Evolutionary conservation across 2,888 invertebrate genomes (phyloP).

Genomic region (Seladonia tumulorum): DNA sequence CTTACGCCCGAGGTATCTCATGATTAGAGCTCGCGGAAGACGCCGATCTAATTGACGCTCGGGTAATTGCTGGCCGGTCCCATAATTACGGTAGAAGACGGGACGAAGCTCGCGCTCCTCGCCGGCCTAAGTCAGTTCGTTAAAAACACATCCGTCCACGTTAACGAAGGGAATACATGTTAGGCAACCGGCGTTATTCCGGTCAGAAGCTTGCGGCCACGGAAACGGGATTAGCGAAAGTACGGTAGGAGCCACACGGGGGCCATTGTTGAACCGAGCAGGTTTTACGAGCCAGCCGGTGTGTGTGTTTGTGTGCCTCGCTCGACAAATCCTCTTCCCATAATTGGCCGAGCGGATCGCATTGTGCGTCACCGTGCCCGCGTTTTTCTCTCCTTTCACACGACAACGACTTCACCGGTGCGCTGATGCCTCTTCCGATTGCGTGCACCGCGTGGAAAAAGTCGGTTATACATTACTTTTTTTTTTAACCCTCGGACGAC

Average conservation of each 20-base stretch:
- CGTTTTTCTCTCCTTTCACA: constrained; percentile 58
- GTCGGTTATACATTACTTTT: constrained; percentile 9
- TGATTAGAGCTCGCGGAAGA: constrained; percentile 53
- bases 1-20: not conserved
- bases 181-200: constrained; percentile 42
- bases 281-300: constrained; percentile 59
- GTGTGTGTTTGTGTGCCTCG: constrained; percentile 18
- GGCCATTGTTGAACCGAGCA: constrained; percentile 54
- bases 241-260: constrained; percentile 36
- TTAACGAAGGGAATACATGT: constrained; percentile 45
- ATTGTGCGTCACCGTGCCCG: constrained; percentile 57
- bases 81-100: constrained; percentile 43
- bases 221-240: constrained; percentile 68
- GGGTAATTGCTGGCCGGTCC: constrained; percentile 41
- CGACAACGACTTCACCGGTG: constrained; percentile 31
- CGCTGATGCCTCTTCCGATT: constrained; percentile 39
- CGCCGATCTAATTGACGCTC: constrained; percentile 35
- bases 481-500: not conserved
- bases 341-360: constrained; percentile 57
- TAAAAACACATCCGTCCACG: constrained; percentile 41
- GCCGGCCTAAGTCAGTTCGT: constrained; percentile 22
- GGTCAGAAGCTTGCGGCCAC: constrained; percentile 52
- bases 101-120: not conserved
- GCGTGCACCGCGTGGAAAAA: constrained; percentile 10
- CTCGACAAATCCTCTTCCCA: constrained; percentile 69